Percentiles rank a stretch among this genome's conserved stretches.
Evolutionary conservation across 2,113 vertebrate species (phyloP).

Genomic region (Silurus meridionalis): DNA sequence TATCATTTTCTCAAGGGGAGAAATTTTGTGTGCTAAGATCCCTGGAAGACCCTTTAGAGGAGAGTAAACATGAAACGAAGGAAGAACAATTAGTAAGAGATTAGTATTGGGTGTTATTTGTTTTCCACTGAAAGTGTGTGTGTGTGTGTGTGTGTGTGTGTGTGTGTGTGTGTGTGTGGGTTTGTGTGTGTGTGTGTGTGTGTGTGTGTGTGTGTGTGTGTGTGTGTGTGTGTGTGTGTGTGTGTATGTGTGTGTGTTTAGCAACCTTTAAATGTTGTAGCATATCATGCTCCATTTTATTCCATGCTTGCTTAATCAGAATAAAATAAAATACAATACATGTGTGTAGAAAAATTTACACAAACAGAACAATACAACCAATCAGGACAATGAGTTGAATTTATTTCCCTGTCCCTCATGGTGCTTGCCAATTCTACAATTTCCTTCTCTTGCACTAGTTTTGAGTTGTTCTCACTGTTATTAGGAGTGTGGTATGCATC

Average conservation of each 20-base stretch:
- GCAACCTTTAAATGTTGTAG: not conserved
- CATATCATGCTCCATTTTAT: not conserved
- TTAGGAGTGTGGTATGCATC: not conserved
- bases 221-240: not conserved
- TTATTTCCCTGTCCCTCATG: not conserved
- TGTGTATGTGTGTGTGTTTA: not conserved
- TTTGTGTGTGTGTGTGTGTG: not conserved
- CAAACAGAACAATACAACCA: not conserved
- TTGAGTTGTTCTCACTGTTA: not conserved
- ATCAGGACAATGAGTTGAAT: not conserved
- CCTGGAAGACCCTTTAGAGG: not conserved
- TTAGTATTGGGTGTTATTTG: not conserved
- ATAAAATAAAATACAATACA: not conserved
- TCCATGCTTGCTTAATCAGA: not conserved
- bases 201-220: not conserved
- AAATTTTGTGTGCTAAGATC: not conserved
- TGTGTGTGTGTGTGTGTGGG: no score
- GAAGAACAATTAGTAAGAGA: slow-evolving; percentile 3
- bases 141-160: not conserved
- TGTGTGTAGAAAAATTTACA: not conserved
- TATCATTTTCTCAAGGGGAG: not conserved
- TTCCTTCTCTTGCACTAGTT: not conserved
- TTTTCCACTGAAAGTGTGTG: not conserved
- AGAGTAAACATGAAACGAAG: slow-evolving; percentile 25
- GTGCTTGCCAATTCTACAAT: not conserved